Percentiles rank a stretch among this genome's conserved stretches.
Evolutionary conservation across 2,113 vertebrate species (phyloP).

Genomic region (Morone saxatilis): DNA sequence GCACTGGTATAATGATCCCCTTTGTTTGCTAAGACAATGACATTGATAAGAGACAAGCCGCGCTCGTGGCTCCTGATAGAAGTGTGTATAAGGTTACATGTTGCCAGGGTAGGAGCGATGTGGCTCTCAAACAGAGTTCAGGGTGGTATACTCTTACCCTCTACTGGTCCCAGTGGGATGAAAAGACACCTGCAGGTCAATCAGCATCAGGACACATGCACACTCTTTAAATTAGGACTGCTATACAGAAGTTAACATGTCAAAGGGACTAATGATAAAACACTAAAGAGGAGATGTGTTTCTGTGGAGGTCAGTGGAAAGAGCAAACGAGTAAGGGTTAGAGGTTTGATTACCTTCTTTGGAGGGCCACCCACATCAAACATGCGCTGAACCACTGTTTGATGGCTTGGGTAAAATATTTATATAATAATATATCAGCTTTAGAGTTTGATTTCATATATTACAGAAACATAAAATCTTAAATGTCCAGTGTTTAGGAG

Average conservation of each 20-base stretch:
- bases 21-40: conserved; percentile 83
- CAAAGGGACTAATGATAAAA: conserved; percentile 31
- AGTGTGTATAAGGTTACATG: conserved; percentile 73
- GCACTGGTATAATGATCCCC: conserved; percentile 75
- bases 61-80: conserved; percentile 67
- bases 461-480: neutral
- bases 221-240: conserved; percentile 58
- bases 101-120: conserved; percentile 39
- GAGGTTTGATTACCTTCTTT: conserved; percentile 1
- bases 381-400: neutral
- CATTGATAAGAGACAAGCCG: conserved; percentile 76
- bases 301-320: conserved; percentile 45
- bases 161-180: conserved; percentile 50
- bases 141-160: conserved; percentile 47
- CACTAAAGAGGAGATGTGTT: conserved; percentile 2
- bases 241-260: conserved; percentile 39
- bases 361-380: conserved; percentile 30
- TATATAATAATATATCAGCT: neutral
- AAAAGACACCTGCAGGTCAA: conserved; percentile 60
- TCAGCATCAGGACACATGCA: conserved; percentile 67
- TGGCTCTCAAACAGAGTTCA: conserved; percentile 59
- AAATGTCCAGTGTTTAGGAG: no score
- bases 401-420: neutral
- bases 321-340: neutral
- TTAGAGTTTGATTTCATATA: neutral